These are phyloP conservation scores for Tiliacea aurago DNA, from an alignment of 2,888 invertebrate genomes.

Conservation along the genomic window DNA sequence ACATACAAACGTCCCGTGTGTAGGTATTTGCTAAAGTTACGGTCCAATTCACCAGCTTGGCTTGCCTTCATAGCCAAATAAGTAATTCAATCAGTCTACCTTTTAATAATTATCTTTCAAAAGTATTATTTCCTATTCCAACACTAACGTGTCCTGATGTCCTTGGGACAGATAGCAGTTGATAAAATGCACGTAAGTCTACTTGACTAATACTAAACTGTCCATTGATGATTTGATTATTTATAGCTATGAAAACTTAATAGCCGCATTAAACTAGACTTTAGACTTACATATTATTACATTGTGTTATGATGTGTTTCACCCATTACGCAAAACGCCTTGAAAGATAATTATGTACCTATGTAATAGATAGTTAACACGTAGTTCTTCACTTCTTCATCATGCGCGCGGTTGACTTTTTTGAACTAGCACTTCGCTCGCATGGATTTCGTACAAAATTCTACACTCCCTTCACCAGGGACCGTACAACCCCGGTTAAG, in stretches of 20 bases:
- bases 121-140: not conserved
- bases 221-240: constrained; percentile 26
- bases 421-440: not conserved
- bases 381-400: not conserved
- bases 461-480: too few species aligned
- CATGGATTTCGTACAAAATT: not conserved
- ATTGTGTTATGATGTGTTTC: not conserved
- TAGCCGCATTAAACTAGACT: not conserved
- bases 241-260: constrained; percentile 10
- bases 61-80: not conserved
- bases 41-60: not conserved
- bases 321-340: not conserved
- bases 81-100: not conserved
- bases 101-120: not conserved
- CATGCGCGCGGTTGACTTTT: not conserved
- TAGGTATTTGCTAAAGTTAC: not conserved
- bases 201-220: constrained; percentile 1
- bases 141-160: not conserved
- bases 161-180: constrained; percentile 9
- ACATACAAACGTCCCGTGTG: not conserved
- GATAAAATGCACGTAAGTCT: constrained; percentile 23
- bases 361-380: not conserved
- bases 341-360: not conserved
- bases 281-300: not conserved
- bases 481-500: too few species aligned